Evolutionary conservation across 2,888 invertebrate species (phyloP).

Genomic region (Cantharis rustica): DNA sequence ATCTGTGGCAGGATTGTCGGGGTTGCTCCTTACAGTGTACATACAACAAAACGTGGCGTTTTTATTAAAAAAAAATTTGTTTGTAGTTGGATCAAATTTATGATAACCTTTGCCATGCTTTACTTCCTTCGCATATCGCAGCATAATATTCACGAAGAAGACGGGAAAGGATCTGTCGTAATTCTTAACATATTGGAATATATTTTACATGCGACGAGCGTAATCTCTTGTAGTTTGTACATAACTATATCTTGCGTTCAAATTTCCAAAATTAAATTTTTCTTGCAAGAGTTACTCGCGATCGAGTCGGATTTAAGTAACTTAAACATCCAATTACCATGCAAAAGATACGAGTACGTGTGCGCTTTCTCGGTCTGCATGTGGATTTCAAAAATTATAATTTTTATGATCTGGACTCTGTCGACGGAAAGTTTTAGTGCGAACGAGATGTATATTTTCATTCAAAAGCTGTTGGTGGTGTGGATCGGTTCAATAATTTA

Average conservation of each 20-base stretch:
- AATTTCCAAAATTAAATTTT: background rate
- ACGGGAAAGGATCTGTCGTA: background rate
- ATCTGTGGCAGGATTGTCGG: slow-evolving; percentile 1
- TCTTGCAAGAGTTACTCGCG: background rate
- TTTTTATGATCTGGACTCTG: background rate
- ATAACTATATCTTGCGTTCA: background rate
- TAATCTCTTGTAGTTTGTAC: background rate
- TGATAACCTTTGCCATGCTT: background rate
- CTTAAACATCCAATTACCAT: background rate
- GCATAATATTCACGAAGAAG: background rate
- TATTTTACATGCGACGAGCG: background rate
- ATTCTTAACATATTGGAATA: background rate
- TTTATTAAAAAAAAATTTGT: background rate
- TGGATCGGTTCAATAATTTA: background rate
- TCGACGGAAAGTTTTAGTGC: background rate
- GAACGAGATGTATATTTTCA: background rate
- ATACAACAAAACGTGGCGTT: background rate
- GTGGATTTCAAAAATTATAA: background rate
- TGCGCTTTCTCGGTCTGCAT: background rate
- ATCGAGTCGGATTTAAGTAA: background rate
- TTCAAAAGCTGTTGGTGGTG: background rate
- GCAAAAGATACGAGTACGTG: background rate
- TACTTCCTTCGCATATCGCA: background rate
- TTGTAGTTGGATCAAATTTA: background rate
- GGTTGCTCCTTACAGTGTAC: slow-evolving; percentile 6